Evolutionary conservation across 2,797 vertebrate genomes (phyloP).

Genomic region (Micrastur ruficollis): DNA sequence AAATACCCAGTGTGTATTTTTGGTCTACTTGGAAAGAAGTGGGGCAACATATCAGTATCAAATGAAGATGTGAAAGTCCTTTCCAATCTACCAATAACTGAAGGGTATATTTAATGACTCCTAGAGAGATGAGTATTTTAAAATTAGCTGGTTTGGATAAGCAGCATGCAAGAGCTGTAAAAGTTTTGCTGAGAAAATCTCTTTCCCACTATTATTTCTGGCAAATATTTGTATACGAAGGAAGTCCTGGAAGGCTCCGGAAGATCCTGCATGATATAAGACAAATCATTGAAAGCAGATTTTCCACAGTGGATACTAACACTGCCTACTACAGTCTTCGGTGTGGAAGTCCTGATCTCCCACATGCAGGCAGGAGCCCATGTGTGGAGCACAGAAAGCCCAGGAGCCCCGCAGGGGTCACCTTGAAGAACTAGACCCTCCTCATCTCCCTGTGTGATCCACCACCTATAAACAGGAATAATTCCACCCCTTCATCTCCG

Average conservation of each 20-base stretch:
- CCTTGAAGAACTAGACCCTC: not conserved
- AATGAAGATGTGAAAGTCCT: not conserved
- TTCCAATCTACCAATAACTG: conserved; percentile 8
- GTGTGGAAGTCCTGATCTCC: not conserved
- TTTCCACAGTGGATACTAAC: not conserved
- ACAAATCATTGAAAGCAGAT: not conserved
- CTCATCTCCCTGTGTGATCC: not conserved
- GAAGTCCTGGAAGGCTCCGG: not conserved
- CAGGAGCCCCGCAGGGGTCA: not conserved
- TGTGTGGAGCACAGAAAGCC: not conserved
- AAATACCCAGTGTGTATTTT: not conserved
- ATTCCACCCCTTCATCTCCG: not conserved
- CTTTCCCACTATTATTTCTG: not conserved
- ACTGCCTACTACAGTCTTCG: not conserved
- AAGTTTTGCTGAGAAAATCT: not conserved
- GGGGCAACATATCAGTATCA: not conserved
- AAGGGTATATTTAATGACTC: not conserved
- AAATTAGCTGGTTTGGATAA: not conserved
- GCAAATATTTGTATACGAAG: not conserved
- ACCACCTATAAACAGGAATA: not conserved
- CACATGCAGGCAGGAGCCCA: not conserved
- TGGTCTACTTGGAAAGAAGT: not conserved
- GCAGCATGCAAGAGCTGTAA: not conserved
- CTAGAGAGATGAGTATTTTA: not conserved
- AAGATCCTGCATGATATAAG: not conserved